A percentile compares a stretch with the other conserved stretches of the same genome.
Conservation (phyloP, 2,113 vertebrate species). For the Hippocampus comes region DNA sequence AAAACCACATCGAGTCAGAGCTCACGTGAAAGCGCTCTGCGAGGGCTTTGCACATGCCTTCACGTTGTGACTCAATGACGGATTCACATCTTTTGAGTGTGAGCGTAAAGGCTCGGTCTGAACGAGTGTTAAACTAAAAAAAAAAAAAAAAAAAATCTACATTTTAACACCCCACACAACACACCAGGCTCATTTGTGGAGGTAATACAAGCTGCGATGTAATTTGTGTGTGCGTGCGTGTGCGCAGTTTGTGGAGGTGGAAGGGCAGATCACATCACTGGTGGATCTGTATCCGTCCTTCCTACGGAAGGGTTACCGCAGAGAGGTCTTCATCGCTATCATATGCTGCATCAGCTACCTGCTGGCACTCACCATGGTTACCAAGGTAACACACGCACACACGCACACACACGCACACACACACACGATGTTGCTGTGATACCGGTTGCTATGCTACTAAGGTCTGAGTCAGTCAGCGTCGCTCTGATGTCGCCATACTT, state of each 20-base stretch:
- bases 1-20: background rate
- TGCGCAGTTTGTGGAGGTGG: conserved; percentile 98
- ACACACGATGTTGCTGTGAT: background rate
- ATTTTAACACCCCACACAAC: too few relatives aligned
- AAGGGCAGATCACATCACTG: conserved; percentile 99
- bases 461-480: too few relatives aligned
- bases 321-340: conserved; percentile 98
- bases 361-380: conserved; percentile 98
- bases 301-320: conserved; percentile 99
- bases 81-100: too few relatives aligned
- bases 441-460: too few relatives aligned
- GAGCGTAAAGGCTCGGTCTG: too few relatives aligned
- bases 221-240: background rate
- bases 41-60: background rate
- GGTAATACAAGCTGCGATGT: background rate
- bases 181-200: background rate
- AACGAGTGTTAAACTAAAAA: too few relatives aligned
- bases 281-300: conserved; percentile 99
- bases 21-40: background rate
- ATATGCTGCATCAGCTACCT: conserved; percentile 96
- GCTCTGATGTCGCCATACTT: too few relatives aligned
- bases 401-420: too few relatives aligned
- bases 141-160: too few relatives aligned
- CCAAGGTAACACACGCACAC: conserved; percentile 77
- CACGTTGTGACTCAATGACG: too few relatives aligned